These are phyloP conservation scores for Pantherophis vulpinus DNA, from an alignment of 2,797 vertebrate species.

Conservation along the genomic window DNA sequence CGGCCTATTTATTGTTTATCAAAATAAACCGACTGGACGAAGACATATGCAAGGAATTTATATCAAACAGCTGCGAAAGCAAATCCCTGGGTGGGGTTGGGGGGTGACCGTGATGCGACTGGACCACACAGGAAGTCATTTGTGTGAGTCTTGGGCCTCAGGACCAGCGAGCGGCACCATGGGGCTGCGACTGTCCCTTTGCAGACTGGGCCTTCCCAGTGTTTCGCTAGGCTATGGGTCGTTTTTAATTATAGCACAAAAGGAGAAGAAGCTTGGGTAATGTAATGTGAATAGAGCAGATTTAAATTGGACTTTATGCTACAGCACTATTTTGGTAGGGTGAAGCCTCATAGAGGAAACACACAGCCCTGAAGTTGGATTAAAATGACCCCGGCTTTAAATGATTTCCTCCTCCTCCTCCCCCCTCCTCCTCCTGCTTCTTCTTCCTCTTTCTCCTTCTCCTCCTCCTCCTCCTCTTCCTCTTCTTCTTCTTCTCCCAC, in stretches of 20 bases:
- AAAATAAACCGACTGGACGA: conserved; percentile 96
- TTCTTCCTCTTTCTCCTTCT: no score
- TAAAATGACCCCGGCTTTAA: neutral
- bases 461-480: no score
- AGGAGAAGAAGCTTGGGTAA: neutral
- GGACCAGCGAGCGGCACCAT: conserved; percentile 8
- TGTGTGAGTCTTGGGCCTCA: conserved; percentile 57
- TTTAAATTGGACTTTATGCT: neutral
- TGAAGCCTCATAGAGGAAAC: neutral
- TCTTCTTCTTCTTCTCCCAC: no score
- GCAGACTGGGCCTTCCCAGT: neutral
- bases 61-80: conserved; percentile 98
- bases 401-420: no score
- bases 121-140: conserved; percentile 81
- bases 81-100: conserved; percentile 78
- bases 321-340: neutral
- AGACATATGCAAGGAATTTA: conserved; percentile 95
- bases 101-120: conserved; percentile 71
- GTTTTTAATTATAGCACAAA: neutral
- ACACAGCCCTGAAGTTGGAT: neutral
- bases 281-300: neutral
- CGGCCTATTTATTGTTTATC: conserved; percentile 94
- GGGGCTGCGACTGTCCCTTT: neutral
- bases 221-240: neutral
- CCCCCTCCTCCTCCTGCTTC: no score